A percentile compares a stretch with the other conserved stretches of the same genome.
phyloP scores from a whole-genome alignment of 2,113 vertebrate genomes.

The Lepidothrix coronata region DNA sequence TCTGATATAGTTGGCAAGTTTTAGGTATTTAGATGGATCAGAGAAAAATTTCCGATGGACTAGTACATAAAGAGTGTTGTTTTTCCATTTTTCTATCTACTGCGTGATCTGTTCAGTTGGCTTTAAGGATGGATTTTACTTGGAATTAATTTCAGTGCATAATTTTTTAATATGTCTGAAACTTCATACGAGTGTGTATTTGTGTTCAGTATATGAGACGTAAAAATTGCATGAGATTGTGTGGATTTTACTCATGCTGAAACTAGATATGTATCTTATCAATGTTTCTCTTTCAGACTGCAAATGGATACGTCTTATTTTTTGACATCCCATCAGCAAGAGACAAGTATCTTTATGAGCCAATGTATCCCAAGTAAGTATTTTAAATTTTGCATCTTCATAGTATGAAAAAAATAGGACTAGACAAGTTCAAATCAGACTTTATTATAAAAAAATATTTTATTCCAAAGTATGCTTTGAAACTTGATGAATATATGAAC shows the following conservation, averaged over 20 bases:
- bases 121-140: not conserved
- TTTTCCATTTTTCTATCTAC: not conserved
- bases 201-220: not conserved
- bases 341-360: conserved; percentile 93
- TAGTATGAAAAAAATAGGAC: not conserved
- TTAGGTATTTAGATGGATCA: not conserved
- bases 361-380: conserved; percentile 93
- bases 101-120: not conserved
- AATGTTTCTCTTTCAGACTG: conserved; percentile 82
- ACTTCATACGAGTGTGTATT: not conserved
- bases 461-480: not conserved
- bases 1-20: not conserved
- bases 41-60: not conserved
- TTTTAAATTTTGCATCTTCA: not conserved
- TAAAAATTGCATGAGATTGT: not conserved
- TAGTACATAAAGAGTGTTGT: not conserved
- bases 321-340: conserved; percentile 87
- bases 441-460: not conserved
- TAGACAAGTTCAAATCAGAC: not conserved
- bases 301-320: conserved; percentile 94
- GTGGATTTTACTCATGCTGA: not conserved
- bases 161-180: not conserved
- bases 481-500: not conserved
- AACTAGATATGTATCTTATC: not conserved
- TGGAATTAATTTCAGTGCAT: not conserved